Evolutionary conservation across 2,888 invertebrate species (phyloP).

Genomic region (Drosophila tanythrix): DNA sequence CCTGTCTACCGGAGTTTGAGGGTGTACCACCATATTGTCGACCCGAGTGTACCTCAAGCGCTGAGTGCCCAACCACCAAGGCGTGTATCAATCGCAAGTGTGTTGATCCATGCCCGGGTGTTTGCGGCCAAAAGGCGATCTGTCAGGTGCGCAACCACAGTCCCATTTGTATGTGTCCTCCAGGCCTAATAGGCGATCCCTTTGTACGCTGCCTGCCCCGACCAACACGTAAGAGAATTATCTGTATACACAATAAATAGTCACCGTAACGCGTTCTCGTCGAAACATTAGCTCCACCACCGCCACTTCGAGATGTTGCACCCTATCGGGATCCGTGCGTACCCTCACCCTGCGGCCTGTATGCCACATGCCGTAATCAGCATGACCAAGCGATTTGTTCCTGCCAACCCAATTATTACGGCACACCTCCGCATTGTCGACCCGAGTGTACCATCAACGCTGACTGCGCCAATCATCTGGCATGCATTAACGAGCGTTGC

Average conservation of each 20-base stretch:
- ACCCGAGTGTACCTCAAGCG: conserved; percentile 90
- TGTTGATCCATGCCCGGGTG: conserved; percentile 90
- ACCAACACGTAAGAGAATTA: conserved; percentile 85
- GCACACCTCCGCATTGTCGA: conserved; percentile 89
- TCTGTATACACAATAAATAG: background rate
- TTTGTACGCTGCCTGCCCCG: conserved; percentile 88
- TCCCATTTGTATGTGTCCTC: conserved; percentile 90
- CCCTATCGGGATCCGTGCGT: conserved; percentile 86
- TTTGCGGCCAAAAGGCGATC: conserved; percentile 89
- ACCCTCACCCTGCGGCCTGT: conserved; percentile 89
- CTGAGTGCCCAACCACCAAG: conserved; percentile 88
- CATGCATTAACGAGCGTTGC: conserved; percentile 92
- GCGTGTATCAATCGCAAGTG: conserved; percentile 91
- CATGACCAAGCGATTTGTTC: conserved; percentile 88
- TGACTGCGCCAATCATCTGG: conserved; percentile 90
- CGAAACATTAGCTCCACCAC: conserved; percentile 57
- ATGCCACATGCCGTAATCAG: conserved; percentile 88
- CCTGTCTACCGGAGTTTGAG: conserved; percentile 89
- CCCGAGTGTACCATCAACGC: conserved; percentile 90
- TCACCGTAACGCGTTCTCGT: conserved; percentile 11
- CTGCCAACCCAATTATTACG: conserved; percentile 88
- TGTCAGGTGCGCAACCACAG: conserved; percentile 92
- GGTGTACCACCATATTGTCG: conserved; percentile 90
- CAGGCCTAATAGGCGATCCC: conserved; percentile 90
- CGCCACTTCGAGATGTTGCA: conserved; percentile 62